Percentiles rank a stretch among this genome's conserved stretches.
Conservation (phyloP, 2,888 invertebrate species). For the Hydraecia micacea region DNA sequence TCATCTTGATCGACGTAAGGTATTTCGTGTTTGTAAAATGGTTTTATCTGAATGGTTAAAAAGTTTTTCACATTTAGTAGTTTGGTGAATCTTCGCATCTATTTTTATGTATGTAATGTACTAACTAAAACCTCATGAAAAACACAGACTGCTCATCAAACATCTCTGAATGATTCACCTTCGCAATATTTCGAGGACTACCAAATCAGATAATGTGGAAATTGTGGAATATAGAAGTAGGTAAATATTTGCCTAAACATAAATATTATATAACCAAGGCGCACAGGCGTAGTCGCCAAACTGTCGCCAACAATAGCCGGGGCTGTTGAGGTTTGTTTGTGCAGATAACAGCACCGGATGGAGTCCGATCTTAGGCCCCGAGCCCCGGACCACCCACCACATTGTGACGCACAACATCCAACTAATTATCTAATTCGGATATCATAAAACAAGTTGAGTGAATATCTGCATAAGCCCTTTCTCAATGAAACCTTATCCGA, state of each 20-base stretch:
- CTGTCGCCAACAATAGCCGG: slow-evolving; percentile 70
- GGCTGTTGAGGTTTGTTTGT: slow-evolving; percentile 78
- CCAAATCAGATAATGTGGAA: slow-evolving; percentile 4
- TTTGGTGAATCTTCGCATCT: not conserved
- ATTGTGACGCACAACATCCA: slow-evolving; percentile 34
- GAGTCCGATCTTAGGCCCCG: slow-evolving; percentile 47
- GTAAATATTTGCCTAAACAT: slow-evolving; percentile 37
- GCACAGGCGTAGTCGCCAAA: slow-evolving; percentile 62
- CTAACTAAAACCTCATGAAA: not conserved
- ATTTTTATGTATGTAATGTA: not conserved
- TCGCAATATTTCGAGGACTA: slow-evolving; percentile 8
- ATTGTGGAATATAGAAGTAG: slow-evolving; percentile 11
- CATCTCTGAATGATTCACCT: slow-evolving; percentile 8
- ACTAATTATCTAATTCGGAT: slow-evolving; percentile 55
- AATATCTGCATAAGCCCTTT: slow-evolving; percentile 48
- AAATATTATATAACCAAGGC: slow-evolving; percentile 52
- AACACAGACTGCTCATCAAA: not conserved
- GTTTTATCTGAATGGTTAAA: not conserved
- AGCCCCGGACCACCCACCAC: slow-evolving; percentile 22
- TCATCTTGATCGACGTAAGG: not conserved
- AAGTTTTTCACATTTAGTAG: not conserved
- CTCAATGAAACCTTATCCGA: slow-evolving; percentile 45
- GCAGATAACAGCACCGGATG: slow-evolving; percentile 75
- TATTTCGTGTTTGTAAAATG: not conserved
- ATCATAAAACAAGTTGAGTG: slow-evolving; percentile 56